Evolutionary conservation across 2,888 invertebrate species (phyloP).

Genomic region (Cremastobaeus sp.): DNA sequence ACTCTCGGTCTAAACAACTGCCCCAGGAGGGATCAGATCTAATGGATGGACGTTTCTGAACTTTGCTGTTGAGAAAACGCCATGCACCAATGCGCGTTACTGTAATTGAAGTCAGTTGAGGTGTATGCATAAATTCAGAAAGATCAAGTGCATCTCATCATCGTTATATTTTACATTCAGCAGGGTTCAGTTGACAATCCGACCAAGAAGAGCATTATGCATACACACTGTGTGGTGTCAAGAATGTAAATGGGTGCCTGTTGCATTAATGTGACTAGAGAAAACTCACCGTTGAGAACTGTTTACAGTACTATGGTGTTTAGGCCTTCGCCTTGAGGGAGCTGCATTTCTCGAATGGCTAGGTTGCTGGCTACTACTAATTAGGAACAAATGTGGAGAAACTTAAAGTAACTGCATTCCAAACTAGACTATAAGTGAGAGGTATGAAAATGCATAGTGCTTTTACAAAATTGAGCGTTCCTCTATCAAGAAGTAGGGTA

Average conservation of each 20-base stretch:
- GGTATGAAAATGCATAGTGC: too few relatives aligned
- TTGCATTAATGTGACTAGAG: not conserved
- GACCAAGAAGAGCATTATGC: too few relatives aligned
- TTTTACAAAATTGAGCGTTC: too few relatives aligned
- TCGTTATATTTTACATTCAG: too few relatives aligned
- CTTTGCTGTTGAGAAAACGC: slow-evolving; percentile 28
- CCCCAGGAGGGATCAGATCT: too few relatives aligned
- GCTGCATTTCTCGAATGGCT: slow-evolving; percentile 68
- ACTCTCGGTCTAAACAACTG: too few relatives aligned
- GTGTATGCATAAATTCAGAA: too few relatives aligned
- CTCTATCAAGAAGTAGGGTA: too few relatives aligned
- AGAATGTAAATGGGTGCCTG: not conserved
- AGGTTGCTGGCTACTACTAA: slow-evolving; percentile 70
- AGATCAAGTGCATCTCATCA: too few relatives aligned
- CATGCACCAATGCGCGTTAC: too few relatives aligned
- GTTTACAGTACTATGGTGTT: slow-evolving; percentile 65
- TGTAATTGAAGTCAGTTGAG: too few relatives aligned
- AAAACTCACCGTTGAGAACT: slow-evolving; percentile 45
- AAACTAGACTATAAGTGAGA: slow-evolving; percentile 35
- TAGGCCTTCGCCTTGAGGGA: slow-evolving; percentile 67
- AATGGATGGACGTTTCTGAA: slow-evolving; percentile 6
- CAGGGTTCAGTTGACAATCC: too few relatives aligned
- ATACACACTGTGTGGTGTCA: not conserved
- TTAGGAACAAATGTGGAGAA: slow-evolving; percentile 21
- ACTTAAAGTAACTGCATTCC: slow-evolving; percentile 34